Evolutionary conservation across 1,140 invertebrate species (phyloP).

Genomic region (Pseudachorutes palmiensis): DNA sequence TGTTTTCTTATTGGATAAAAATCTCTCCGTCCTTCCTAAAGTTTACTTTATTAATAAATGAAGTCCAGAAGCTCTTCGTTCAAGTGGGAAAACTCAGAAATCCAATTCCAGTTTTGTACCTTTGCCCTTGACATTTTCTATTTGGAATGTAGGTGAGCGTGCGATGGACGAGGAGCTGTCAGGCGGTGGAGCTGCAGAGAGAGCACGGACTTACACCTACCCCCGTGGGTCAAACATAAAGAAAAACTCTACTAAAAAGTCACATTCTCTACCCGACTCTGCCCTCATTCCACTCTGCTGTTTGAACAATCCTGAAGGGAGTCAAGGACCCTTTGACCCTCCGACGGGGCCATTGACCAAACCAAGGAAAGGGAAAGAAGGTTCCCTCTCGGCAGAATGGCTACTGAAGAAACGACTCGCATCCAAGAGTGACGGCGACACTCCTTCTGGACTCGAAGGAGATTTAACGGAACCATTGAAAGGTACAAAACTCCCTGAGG

Average conservation of each 20-base stretch:
- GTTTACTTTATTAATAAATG: too few relatives aligned
- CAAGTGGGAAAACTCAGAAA: background rate
- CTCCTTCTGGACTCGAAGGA: conserved; percentile 26
- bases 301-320: conserved; percentile 7
- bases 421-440: conserved; percentile 36
- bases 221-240: conserved; percentile 5
- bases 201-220: conserved; percentile 26
- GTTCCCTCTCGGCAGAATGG: conserved; percentile 27
- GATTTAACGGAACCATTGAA: background rate
- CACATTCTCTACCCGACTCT: conserved; percentile 35
- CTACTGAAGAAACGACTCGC: conserved; percentile 29
- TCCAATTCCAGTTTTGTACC: background rate
- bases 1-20: too few relatives aligned
- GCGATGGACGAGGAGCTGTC: background rate
- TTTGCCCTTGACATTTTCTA: background rate
- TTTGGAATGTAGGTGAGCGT: background rate
- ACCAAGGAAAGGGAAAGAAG: background rate
- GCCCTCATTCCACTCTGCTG: conserved; percentile 32
- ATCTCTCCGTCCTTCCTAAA: too few relatives aligned
- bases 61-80: background rate
- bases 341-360: background rate
- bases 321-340: conserved; percentile 4
- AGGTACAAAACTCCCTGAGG: too few relatives aligned
- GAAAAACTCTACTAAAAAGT: conserved; percentile 27
- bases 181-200: conserved; percentile 10